Evolutionary conservation across 2,888 invertebrate genomes (phyloP).

Genomic region (Malachius bipustulatus): DNA sequence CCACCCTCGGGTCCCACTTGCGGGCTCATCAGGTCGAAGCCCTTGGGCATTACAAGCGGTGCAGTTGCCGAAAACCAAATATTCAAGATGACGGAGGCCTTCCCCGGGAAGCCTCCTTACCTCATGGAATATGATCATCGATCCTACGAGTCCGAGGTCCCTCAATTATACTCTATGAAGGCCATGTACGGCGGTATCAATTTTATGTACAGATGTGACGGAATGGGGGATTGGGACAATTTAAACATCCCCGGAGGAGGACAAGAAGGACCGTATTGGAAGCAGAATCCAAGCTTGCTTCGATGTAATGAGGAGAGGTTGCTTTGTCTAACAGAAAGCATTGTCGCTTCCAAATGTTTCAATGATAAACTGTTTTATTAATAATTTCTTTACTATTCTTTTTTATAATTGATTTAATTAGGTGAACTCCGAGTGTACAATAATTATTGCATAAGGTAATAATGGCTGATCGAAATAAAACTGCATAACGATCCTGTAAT

Average conservation of each 20-base stretch:
- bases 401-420: no score
- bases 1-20: not conserved
- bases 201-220: not conserved
- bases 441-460: no score
- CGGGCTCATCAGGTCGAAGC: not conserved
- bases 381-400: no score
- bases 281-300: not conserved
- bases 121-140: not conserved
- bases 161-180: not conserved
- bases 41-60: not conserved
- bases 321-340: no score
- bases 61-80: not conserved
- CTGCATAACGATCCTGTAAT: no score
- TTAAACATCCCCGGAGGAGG: not conserved
- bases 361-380: no score
- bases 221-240: not conserved
- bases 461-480: no score
- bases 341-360: no score
- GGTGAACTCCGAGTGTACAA: no score
- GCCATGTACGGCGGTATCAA: not conserved
- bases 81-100: not conserved
- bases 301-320: no score
- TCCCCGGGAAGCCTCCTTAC: not conserved
- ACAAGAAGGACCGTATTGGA: not conserved
- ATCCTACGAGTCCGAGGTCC: conserved; percentile 1